A percentile compares a stretch with the other conserved stretches of the same genome.
Evolutionary conservation across 2,113 vertebrate genomes (phyloP).

Genomic region (Trematocara variabile): DNA sequence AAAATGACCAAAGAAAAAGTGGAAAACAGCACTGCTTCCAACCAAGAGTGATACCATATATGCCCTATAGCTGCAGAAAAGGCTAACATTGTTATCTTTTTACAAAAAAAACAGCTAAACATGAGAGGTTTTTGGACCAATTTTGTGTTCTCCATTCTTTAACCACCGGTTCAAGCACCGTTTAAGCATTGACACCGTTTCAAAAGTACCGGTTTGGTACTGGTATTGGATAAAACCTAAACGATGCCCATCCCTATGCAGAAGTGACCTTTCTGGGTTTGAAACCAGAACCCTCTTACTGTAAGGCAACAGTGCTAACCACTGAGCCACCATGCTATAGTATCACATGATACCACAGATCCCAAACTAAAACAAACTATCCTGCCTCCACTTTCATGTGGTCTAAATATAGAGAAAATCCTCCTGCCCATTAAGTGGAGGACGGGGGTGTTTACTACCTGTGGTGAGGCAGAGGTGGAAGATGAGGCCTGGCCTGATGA

Average conservation of each 20-base stretch:
- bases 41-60: accelerated
- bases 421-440: background rate
- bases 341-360: background rate
- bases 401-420: background rate
- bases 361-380: background rate
- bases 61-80: accelerated
- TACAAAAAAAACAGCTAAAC: accelerated
- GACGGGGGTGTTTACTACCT: slow-evolving; percentile 53
- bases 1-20: accelerated
- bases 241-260: background rate
- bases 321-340: background rate
- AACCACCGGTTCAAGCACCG: accelerated
- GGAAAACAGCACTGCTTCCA: no score
- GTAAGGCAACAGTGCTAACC: background rate
- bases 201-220: no score
- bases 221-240: no score
- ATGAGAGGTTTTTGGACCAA: no score
- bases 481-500: slow-evolving; percentile 37
- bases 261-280: background rate
- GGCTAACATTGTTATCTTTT: no score
- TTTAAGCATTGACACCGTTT: accelerated
- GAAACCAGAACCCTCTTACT: background rate
- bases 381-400: background rate
- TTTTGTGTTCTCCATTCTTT: no score
- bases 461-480: slow-evolving; percentile 49